phyloP scores from a whole-genome alignment of 1,140 invertebrate species.

The Ceratosolen fusciceps region DNA sequence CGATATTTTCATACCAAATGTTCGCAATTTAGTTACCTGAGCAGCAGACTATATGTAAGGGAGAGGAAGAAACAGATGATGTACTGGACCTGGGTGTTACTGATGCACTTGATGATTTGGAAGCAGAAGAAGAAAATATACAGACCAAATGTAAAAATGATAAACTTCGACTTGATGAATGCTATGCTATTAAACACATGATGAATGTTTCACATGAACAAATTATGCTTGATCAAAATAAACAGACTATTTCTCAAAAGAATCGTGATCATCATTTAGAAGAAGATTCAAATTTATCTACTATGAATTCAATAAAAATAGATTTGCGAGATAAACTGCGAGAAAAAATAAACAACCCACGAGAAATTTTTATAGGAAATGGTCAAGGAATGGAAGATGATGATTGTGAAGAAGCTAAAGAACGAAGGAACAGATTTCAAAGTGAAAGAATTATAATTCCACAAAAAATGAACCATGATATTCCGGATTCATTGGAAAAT shows the following conservation, averaged over 20 bases:
- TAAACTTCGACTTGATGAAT: conserved; percentile 40
- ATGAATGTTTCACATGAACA: conserved; percentile 30
- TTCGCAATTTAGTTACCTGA: conserved; percentile 70
- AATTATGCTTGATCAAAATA: conserved; percentile 44
- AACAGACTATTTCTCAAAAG: conserved; percentile 15
- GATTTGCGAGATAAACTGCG: conserved; percentile 29
- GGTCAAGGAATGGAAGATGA: conserved; percentile 64
- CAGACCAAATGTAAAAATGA: conserved; percentile 52
- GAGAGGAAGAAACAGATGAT: conserved; percentile 71
- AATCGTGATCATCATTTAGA: conserved; percentile 37
- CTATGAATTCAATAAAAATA: conserved; percentile 35
- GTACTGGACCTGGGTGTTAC: conserved; percentile 69
- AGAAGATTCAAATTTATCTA: conserved; percentile 23
- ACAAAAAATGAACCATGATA: conserved; percentile 63
- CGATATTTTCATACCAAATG: conserved; percentile 62
- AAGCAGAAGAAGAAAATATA: conserved; percentile 68
- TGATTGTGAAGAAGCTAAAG: conserved; percentile 64
- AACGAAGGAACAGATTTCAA: conserved; percentile 67
- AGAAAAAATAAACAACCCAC: conserved; percentile 38
- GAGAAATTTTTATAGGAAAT: conserved; percentile 56
- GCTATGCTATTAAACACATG: conserved; percentile 50
- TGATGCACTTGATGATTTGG: conserved; percentile 70
- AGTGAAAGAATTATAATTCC: conserved; percentile 63
- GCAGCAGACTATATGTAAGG: conserved; percentile 72
- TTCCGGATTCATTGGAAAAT: conserved; percentile 66